These are phyloP conservation scores for Suillia variegata DNA, from an alignment of 2,888 invertebrate genomes.

Conservation along the genomic window DNA sequence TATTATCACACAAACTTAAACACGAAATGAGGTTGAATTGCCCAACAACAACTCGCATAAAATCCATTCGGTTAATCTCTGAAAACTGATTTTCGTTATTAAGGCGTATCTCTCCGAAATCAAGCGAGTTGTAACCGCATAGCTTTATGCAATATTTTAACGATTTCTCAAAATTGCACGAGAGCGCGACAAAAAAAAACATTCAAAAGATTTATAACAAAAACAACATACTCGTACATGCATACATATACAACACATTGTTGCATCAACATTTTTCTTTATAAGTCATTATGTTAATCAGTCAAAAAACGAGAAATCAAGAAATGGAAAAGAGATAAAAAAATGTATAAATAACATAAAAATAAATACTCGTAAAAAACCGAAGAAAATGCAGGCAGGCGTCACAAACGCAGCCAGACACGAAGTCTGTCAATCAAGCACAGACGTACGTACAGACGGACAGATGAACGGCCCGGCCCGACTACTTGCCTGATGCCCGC, in stretches of 20 bases:
- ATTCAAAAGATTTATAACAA: neutral
- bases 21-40: too few relatives aligned
- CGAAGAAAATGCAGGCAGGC: neutral
- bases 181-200: neutral
- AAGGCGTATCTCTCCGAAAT: too few relatives aligned
- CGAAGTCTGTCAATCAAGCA: constrained; percentile 13
- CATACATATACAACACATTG: neutral
- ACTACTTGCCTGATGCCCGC: too few relatives aligned
- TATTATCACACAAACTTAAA: too few relatives aligned
- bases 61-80: too few relatives aligned
- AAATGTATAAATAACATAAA: too few relatives aligned
- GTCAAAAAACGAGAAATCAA: constrained; percentile 21
- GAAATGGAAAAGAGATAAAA: neutral
- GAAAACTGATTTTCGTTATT: too few relatives aligned
- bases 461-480: neutral
- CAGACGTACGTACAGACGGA: neutral
- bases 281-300: constrained; percentile 35
- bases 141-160: neutral
- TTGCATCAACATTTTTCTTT: constrained; percentile 18
- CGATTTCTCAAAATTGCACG: neutral
- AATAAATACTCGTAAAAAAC: too few relatives aligned
- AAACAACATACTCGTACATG: neutral
- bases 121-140: too few relatives aligned
- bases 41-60: too few relatives aligned
- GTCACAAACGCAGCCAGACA: constrained; percentile 11